phyloP scores from a whole-genome alignment of 1,140 invertebrate species.

The Euborellia annulipes region DNA sequence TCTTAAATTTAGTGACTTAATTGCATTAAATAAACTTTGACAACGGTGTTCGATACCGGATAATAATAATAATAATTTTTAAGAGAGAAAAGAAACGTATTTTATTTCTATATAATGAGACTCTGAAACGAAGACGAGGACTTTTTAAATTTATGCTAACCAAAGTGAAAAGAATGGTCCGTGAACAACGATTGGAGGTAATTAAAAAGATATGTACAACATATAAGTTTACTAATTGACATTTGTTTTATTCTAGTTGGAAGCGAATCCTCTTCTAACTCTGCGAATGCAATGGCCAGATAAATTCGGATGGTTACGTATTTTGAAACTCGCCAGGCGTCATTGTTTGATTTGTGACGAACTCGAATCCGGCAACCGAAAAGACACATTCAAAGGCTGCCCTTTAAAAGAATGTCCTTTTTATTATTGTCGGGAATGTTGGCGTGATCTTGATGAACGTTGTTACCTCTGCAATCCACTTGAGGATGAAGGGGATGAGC shows the following conservation, averaged over 20 bases:
- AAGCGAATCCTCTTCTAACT: neutral
- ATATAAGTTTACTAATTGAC: neutral
- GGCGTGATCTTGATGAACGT: neutral
- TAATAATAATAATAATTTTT: neutral
- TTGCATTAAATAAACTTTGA: too few species aligned
- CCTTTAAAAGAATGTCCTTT: neutral
- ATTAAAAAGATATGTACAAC: too few species aligned
- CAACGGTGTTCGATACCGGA: neutral
- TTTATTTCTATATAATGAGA: conserved; percentile 4
- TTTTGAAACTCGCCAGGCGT: neutral
- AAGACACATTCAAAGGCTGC: neutral
- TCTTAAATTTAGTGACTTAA: too few species aligned
- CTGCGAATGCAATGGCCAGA: neutral
- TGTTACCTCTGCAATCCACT: neutral
- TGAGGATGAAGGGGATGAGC: neutral
- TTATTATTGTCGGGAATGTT: neutral
- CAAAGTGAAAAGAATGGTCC: neutral
- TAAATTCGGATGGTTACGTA: neutral
- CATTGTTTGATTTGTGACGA: conserved; percentile 1
- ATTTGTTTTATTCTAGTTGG: neutral
- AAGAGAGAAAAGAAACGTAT: conserved; percentile 3
- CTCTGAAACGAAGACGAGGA: neutral
- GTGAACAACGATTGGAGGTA: conserved; percentile 1
- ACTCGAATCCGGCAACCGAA: neutral
- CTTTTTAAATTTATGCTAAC: neutral